Evolutionary conservation across 2,888 invertebrate species (phyloP).

Genomic region (Acronicta leporina): DNA sequence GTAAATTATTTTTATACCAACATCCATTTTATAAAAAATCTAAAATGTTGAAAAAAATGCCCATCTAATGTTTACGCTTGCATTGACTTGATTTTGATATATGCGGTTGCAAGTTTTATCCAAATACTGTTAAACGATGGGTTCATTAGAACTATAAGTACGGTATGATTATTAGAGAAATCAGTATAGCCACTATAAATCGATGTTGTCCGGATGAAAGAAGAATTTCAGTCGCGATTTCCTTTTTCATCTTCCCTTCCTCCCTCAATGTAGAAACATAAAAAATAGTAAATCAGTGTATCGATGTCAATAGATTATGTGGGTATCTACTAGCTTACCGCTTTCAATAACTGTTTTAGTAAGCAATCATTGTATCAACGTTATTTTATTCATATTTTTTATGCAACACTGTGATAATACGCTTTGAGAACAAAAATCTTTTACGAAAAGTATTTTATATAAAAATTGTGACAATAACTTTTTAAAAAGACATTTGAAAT

Average conservation of each 20-base stretch:
- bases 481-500: conserved; percentile 34
- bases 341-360: conserved; percentile 20
- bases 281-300: conserved; percentile 16
- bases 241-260: conserved; percentile 2
- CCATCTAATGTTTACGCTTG: conserved; percentile 35
- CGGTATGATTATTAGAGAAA: neutral
- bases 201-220: neutral
- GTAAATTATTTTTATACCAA: conserved; percentile 37
- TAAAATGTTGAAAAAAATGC: conserved; percentile 20
- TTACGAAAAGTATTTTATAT: conserved; percentile 41
- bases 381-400: conserved; percentile 36
- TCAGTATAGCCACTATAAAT: conserved; percentile 8
- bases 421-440: conserved; percentile 32
- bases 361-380: conserved; percentile 14
- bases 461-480: conserved; percentile 54
- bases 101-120: conserved; percentile 28
- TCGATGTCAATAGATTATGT: conserved; percentile 24
- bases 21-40: conserved; percentile 34
- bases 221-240: neutral
- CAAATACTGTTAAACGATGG: conserved; percentile 4
- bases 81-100: conserved; percentile 26
- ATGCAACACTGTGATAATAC: conserved; percentile 56
- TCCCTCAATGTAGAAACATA: conserved; percentile 11
- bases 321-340: conserved; percentile 20
- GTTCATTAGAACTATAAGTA: conserved; percentile 1